Percentiles rank a stretch among this genome's conserved stretches.
Conservation (phyloP, 2,797 vertebrate species). For the Lacerta bilineata region DNA sequence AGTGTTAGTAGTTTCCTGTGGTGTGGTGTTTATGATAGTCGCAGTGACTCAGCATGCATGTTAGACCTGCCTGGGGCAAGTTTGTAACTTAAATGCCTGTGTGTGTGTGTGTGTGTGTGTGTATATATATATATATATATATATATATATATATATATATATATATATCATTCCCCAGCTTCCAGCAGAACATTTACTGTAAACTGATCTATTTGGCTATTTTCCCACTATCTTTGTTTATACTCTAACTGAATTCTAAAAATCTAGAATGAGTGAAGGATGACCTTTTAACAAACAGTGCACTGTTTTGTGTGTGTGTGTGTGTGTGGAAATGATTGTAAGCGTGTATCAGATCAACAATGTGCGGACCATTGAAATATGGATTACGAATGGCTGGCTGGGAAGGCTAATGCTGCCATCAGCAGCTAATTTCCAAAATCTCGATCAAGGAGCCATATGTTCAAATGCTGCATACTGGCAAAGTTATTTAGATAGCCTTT, state of each 20-base stretch:
- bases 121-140: no score
- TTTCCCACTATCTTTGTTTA: conserved; percentile 31
- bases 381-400: not conserved
- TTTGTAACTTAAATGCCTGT: conserved; percentile 65
- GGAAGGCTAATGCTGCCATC: not conserved
- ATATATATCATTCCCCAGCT: conserved; percentile 60
- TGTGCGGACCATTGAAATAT: not conserved
- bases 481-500: not conserved
- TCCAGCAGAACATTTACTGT: conserved; percentile 61
- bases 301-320: not conserved
- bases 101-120: no score
- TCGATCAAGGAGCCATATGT: not conserved
- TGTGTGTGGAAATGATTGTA: not conserved
- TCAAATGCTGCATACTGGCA: not conserved
- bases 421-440: not conserved
- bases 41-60: conserved; percentile 68
- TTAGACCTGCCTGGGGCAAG: conserved; percentile 67
- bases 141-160: no score
- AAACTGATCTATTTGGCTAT: conserved; percentile 64
- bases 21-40: conserved; percentile 68
- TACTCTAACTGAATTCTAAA: not conserved
- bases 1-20: conserved; percentile 70
- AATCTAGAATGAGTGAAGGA: not conserved
- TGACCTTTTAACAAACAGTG: not conserved
- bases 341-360: not conserved